Evolutionary conservation across 1,140 invertebrate genomes (phyloP).

Genomic region (Drosophila orosa): DNA sequence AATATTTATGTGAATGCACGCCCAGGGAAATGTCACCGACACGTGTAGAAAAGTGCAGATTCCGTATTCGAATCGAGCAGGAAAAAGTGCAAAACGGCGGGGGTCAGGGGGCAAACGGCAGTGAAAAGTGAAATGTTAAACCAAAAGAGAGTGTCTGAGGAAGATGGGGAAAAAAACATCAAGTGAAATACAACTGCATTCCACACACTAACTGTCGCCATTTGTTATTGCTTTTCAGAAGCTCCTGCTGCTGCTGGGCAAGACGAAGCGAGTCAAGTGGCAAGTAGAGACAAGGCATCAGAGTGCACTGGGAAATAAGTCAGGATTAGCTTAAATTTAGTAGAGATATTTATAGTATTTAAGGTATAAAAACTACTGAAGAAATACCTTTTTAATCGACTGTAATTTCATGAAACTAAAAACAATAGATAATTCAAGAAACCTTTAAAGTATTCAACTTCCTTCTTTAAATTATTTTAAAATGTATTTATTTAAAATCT

Average conservation of each 20-base stretch:
- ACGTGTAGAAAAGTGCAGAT: slow-evolving; percentile 35
- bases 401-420: no score
- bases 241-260: neutral
- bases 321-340: neutral
- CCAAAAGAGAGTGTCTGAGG: slow-evolving; percentile 10
- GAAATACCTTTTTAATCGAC: neutral
- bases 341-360: no score
- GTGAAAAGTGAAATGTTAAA: slow-evolving; percentile 64
- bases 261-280: slow-evolving; percentile 10
- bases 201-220: slow-evolving; percentile 61
- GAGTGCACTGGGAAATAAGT: neutral
- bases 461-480: neutral
- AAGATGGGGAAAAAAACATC: slow-evolving; percentile 6
- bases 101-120: slow-evolving; percentile 3
- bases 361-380: neutral
- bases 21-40: slow-evolving; percentile 41
- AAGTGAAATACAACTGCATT: slow-evolving; percentile 31
- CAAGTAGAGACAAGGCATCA: slow-evolving; percentile 13
- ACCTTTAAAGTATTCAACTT: neutral
- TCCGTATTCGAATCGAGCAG: slow-evolving; percentile 12
- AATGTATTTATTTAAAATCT: neutral
- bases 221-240: slow-evolving; percentile 64
- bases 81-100: slow-evolving; percentile 40
- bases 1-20: slow-evolving; percentile 35
- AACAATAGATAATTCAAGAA: no score